Evolutionary conservation across 2,113 vertebrate species (phyloP).

Genomic region (Petrocephalus microphthalmus): DNA sequence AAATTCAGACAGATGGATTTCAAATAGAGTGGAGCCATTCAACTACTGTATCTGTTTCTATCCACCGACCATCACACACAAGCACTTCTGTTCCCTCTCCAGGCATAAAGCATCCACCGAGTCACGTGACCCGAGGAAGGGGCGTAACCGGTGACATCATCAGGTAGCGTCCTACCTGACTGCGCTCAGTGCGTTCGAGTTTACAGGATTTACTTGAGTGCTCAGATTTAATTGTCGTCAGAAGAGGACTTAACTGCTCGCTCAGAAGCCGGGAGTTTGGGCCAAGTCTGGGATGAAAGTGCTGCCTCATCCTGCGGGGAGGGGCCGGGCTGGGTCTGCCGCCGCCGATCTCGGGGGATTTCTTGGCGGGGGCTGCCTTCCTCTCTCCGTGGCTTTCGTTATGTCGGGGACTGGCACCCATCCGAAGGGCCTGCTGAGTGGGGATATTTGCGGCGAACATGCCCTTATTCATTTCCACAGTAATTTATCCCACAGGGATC

Average conservation of each 20-base stretch:
- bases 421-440: constrained; percentile 15
- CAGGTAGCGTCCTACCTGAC: neutral
- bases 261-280: neutral
- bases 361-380: neutral
- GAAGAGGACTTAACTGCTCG: neutral
- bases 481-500: constrained; percentile 25
- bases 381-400: neutral
- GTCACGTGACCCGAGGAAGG: neutral
- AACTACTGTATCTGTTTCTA: neutral
- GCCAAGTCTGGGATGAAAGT: neutral
- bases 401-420: constrained; percentile 4
- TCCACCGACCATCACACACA: neutral
- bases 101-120: neutral
- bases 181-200: neutral
- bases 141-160: neutral
- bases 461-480: constrained; percentile 18
- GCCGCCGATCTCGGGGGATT: neutral
- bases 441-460: constrained; percentile 8
- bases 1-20: neutral
- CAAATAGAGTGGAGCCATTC: neutral
- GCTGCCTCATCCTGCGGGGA: neutral
- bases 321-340: neutral
- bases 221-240: neutral
- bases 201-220: neutral
- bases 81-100: neutral